phyloP scores from a whole-genome alignment of 37 sponge, comb jelly and placozoan species.

The Beroe forskalii region DNA sequence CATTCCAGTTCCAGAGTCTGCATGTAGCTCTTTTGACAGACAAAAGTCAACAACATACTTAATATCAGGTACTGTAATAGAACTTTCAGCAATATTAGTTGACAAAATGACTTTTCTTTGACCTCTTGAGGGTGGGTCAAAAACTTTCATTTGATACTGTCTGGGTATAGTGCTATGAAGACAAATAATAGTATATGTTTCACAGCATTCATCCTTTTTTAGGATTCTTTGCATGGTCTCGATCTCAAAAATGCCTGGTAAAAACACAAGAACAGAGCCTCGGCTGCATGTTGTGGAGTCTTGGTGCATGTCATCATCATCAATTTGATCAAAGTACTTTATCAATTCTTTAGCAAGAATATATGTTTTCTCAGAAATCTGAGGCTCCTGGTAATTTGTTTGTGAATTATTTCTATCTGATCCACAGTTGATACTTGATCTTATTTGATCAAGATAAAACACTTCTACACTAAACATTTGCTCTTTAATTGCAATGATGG shows the following conservation, averaged over 20 bases:
- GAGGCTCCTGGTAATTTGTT: not conserved
- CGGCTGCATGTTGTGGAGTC: not conserved
- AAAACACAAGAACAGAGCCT: constrained; percentile 91
- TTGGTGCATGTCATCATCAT: not conserved
- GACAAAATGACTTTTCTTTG: constrained; percentile 84
- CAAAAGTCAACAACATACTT: constrained; percentile 94
- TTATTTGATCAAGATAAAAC: constrained; percentile 73
- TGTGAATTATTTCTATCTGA: not conserved
- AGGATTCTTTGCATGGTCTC: constrained; percentile 71
- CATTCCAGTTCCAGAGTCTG: constrained; percentile 80
- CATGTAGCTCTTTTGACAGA: constrained; percentile 86
- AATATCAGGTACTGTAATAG: constrained; percentile 97
- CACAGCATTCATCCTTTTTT: not conserved
- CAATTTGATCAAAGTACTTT: constrained; percentile 13
- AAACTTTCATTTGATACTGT: constrained; percentile 55
- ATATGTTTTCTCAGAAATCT: not conserved
- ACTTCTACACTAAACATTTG: constrained; percentile 71
- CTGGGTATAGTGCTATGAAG: constrained; percentile 54
- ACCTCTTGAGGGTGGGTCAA: not conserved
- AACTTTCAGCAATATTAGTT: constrained; percentile 98
- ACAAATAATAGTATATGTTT: constrained; percentile 40
- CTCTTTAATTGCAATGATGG: constrained; percentile 78
- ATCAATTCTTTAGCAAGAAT: constrained; percentile 40
- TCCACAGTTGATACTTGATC: not conserved
- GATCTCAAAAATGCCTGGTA: constrained; percentile 92